A percentile compares a stretch with the other conserved stretches of the same genome.
These are phyloP conservation scores for Oncorhynchus gorbuscha DNA, from an alignment of 2,113 vertebrate species.

Conservation along the genomic window DNA sequence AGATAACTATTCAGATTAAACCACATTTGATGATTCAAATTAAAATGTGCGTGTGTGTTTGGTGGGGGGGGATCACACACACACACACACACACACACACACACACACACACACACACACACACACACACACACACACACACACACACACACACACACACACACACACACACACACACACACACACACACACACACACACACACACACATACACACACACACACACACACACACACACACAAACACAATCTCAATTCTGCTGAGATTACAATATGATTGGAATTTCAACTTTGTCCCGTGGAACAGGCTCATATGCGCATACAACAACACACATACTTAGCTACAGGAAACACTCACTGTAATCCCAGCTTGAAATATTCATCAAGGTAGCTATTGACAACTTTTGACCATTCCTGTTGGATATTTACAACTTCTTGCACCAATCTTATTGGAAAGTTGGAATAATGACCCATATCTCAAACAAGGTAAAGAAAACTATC, in stretches of 20 bases:
- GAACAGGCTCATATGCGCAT: conserved; percentile 7
- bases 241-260: conserved; percentile 17
- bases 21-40: not conserved
- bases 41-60: conserved; percentile 35
- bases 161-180: too few relatives aligned
- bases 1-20: not conserved
- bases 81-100: too few relatives aligned
- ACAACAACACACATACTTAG: not conserved
- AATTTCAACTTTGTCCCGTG: conserved; percentile 68
- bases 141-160: too few relatives aligned
- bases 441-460: conserved; percentile 28
- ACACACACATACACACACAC: too few relatives aligned
- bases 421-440: conserved; percentile 37
- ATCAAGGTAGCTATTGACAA: conserved; percentile 24
- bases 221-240: not conserved
- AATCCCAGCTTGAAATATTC: not conserved
- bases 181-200: too few relatives aligned
- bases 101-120: too few relatives aligned
- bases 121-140: too few relatives aligned
- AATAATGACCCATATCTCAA: conserved; percentile 49
- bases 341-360: not conserved
- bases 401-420: not conserved
- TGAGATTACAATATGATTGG: conserved; percentile 38
- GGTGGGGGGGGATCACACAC: not conserved
- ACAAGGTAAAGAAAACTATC: conserved; percentile 46